Percentiles rank a stretch among this genome's conserved stretches.
phyloP scores from a whole-genome alignment of 2,888 invertebrate species.

The Nasonia oneida region DNA sequence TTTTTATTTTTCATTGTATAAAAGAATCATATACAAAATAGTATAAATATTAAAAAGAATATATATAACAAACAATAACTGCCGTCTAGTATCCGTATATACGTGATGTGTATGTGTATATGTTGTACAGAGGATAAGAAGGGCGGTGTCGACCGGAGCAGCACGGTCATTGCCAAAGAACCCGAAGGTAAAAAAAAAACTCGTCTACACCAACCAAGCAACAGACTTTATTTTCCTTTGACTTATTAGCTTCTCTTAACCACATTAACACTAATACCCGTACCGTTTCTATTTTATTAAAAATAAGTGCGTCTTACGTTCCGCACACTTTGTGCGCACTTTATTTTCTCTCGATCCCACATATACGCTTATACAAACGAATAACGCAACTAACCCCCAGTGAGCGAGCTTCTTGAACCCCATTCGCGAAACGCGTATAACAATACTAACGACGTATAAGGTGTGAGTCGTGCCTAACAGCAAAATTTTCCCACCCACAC shows the following conservation, averaged over 20 bases:
- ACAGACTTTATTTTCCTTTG: slow-evolving; percentile 62
- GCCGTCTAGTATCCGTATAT: slow-evolving; percentile 71
- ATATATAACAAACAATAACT: slow-evolving; percentile 23
- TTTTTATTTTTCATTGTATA: slow-evolving; percentile 12
- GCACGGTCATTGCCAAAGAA: slow-evolving; percentile 96
- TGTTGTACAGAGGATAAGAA: slow-evolving; percentile 92
- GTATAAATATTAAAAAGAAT: slow-evolving; percentile 20
- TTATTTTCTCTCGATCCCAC: neutral
- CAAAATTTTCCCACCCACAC: neutral
- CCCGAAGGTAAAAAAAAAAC: slow-evolving; percentile 86
- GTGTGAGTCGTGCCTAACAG: neutral
- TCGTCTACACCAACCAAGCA: slow-evolving; percentile 68
- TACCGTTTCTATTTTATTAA: neutral
- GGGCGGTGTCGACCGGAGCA: slow-evolving; percentile 95
- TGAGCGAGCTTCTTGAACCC: neutral
- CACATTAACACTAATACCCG: neutral
- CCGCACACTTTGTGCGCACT: neutral
- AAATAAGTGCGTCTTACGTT: neutral
- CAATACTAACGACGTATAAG: neutral
- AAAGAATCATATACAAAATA: slow-evolving; percentile 18
- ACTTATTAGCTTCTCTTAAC: slow-evolving; percentile 38
- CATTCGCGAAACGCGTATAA: neutral
- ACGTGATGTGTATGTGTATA: slow-evolving; percentile 81
- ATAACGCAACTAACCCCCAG: neutral
- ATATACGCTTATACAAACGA: neutral